phyloP scores from a whole-genome alignment of 2,113 vertebrate species.

The Lasiurus borealis region DNA sequence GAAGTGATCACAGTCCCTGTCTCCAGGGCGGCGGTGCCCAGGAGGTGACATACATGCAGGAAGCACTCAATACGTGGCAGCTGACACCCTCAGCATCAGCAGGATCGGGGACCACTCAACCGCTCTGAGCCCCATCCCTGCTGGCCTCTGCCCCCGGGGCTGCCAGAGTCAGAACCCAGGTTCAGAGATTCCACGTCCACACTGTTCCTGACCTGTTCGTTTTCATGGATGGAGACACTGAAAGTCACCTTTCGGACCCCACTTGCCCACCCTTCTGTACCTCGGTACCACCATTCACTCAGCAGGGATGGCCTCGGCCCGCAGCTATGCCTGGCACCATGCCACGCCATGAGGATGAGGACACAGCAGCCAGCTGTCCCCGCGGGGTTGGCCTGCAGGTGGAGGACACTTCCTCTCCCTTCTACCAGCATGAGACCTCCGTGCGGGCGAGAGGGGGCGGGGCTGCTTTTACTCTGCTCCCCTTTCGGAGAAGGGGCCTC shows the following conservation, averaged over 20 bases:
- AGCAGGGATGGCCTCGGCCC: neutral
- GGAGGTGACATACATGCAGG: rapidly evolving
- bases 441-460: rapidly evolving
- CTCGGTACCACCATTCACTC: rapidly evolving
- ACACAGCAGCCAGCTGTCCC: neutral
- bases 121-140: rapidly evolving
- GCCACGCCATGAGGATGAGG: neutral
- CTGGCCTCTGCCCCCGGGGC: neutral
- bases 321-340: neutral
- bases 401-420: neutral
- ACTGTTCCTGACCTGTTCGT: neutral
- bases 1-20: neutral
- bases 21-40: neutral
- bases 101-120: rapidly evolving
- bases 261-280: neutral
- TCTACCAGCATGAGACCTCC: neutral
- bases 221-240: neutral
- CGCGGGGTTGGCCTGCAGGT: neutral
- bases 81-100: rapidly evolving
- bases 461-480: neutral
- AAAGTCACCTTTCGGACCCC: neutral
- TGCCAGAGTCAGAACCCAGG: neutral
- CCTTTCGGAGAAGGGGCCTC: neutral
- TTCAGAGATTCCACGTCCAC: neutral
- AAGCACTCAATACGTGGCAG: neutral